Base-by-base conservation (phyloP, 1,140 invertebrate species). In the Camponotus vicinus region DNA sequence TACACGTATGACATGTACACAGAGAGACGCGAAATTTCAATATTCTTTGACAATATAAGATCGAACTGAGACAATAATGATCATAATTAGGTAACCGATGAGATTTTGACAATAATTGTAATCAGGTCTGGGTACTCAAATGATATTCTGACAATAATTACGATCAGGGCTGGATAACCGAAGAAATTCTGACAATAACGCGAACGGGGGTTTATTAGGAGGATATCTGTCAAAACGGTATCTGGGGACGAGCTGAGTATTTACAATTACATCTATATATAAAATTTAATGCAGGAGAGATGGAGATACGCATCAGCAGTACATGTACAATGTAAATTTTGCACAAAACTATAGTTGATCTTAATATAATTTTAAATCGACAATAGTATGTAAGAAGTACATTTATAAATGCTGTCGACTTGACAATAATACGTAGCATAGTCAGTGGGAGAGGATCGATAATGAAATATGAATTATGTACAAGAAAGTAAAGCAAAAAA, bases 371-470 rank as follows among this genome's bases (percentile, higher is more conserved):
- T 88, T 92, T 93, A 92, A 92, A 90, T 90, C 86, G 87, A 89
- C 15, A n/a, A 34, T 93, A 92, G 88, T 69, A 49, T 40, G 86
- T 93, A 92, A 93, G 88, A 92, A 86, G 80, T 85, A 94, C 92
- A 92, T 93, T 93, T 93, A 94, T 92, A 93, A 95, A 94, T 95
- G 94, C 95, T 95, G 95, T 95, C 92, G 92, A 92, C 90, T 94
- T 92, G 95, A 95, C 95, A 95, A 95, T 95, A 95, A 95, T 92
- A 92, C 86, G 86, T 92, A 94, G 89, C 45, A 87, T 93, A 92
- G 86, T 78, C 59, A 86, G 66, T 91, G 75, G 77, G 49, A 85
- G 61, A 76, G 40, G 78, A 83, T 71, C 57, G 84, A 27, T 80
- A 85, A 55, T 27, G 61, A 73, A 85, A 73, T 15, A 15, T 42